These are phyloP conservation scores for Drosophila asahinai DNA, from an alignment of 1,140 invertebrate genomes.

Conservation along the genomic window DNA sequence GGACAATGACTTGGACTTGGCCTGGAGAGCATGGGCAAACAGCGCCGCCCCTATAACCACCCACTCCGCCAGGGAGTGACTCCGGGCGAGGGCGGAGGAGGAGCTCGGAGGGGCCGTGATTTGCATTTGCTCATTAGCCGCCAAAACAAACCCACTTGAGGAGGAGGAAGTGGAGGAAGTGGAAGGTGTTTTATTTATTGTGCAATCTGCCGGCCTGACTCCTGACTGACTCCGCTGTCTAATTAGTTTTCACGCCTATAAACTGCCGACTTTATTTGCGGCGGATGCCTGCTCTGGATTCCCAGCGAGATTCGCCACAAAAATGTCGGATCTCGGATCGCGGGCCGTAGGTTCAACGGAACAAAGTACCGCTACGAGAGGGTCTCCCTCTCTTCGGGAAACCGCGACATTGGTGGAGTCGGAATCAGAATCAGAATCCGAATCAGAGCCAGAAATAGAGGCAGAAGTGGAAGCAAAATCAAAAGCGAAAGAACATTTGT, in stretches of 20 bases:
- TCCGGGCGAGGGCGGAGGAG: not conserved
- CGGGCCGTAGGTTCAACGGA: constrained; percentile 64
- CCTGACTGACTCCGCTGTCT: constrained; percentile 59
- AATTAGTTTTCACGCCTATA: constrained; percentile 79
- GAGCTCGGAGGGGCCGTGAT: constrained; percentile 19
- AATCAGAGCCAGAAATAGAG: constrained; percentile 11
- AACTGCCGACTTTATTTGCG: constrained; percentile 71
- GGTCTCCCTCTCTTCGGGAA: constrained; percentile 15
- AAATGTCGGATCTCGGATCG: constrained; percentile 50
- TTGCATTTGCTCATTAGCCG: constrained; percentile 61
- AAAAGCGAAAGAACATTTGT: constrained; percentile 79
- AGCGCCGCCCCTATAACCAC: constrained; percentile 57
- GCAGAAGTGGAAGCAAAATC: constrained; percentile 67
- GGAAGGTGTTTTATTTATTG: constrained; percentile 64
- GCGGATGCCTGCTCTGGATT: constrained; percentile 63
- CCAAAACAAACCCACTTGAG: constrained; percentile 22
- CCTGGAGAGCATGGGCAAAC: constrained; percentile 61
- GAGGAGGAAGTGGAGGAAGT: too few relatives aligned
- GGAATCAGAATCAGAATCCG: constrained; percentile 15
- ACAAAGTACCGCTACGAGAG: constrained; percentile 64
- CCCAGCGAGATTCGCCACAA: constrained; percentile 48
- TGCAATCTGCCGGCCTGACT: constrained; percentile 46
- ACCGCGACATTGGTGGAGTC: constrained; percentile 42
- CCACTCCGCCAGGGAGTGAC: constrained; percentile 14
- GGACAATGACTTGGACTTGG: constrained; percentile 46